Evolutionary conservation across 2,113 vertebrate genomes (phyloP), one percentile per base, ranked within the genome.

Genomic region (Charina bottae): DNA sequence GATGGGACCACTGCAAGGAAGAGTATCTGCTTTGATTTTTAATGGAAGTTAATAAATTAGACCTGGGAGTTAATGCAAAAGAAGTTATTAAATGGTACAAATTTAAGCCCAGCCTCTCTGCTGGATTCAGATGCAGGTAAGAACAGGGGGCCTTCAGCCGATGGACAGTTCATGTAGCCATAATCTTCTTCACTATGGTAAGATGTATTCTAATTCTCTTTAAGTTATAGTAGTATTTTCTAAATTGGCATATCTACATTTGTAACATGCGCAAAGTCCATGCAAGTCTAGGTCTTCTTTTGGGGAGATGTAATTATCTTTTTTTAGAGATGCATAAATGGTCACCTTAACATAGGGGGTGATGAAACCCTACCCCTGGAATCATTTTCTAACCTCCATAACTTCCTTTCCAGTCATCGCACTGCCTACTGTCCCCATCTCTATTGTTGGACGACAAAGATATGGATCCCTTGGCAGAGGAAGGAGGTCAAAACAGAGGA

Each of bases 31-130:
- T 91, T 86, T 64, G 90, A 68, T 64, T 86, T 53, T 86, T 86
- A 54, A 64, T 26, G n/a, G 59, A 86, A 86, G 49, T 55, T 83
- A 86, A 91, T 55, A 49, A 91, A 91, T 68, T 46, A 91, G 86
- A 91, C 54, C 55, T 54, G 53, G 21, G 53, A 54, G 58, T 85
- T 85, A 64, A 54, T 53, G 83, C 49, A 33, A 54, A 85, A 17
- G 17, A 46, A 46, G 72, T 59, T 12, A 37, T 64, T 37, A 64
- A 53, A 12, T 85, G 28, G 23, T 24, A 12, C 19, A 62, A 26
- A 59, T 11, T 21, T 26, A 49, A 60, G 59, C 42, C 54, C 23
- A 56, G 46, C 1, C 0, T 33, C 54, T 55, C 55, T 24, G 15
- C 21, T 4, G 6, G n/a, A 64, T 37, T 58, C 19, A 53, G 46